Evolutionary conservation across 2,113 vertebrate species (phyloP).

Genomic region (Callipepla squamata): DNA sequence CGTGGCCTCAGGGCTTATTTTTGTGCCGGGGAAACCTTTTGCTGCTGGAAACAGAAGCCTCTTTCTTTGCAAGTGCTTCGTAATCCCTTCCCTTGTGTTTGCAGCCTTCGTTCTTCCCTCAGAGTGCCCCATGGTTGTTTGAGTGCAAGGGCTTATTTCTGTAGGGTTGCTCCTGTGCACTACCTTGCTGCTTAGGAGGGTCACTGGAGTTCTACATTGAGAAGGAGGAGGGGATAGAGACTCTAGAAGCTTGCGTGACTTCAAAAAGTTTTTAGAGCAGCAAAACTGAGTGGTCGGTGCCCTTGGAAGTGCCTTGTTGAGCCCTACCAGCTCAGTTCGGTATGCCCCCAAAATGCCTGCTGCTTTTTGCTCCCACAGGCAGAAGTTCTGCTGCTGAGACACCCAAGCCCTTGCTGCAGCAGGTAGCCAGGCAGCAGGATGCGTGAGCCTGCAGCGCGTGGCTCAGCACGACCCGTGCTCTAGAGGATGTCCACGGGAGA

Average conservation of each 20-base stretch:
- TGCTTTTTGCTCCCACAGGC: background rate
- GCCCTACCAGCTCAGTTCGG: background rate
- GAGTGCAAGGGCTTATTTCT: background rate
- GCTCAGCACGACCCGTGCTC: background rate
- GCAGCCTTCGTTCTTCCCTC: background rate
- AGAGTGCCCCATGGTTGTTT: background rate
- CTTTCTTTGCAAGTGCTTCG: background rate
- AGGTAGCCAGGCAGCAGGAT: background rate
- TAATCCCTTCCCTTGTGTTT: background rate
- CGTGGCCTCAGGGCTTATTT: fast-evolving
- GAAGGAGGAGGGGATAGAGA: background rate
- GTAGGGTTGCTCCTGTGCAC: background rate
- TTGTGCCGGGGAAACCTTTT: background rate
- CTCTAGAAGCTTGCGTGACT: background rate
- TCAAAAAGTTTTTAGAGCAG: background rate
- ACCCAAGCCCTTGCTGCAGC: background rate
- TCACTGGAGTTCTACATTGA: background rate
- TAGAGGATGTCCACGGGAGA: background rate
- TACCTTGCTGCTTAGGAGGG: background rate
- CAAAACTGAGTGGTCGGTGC: background rate
- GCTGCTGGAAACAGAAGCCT: background rate
- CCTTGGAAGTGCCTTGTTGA: background rate
- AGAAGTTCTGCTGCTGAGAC: background rate
- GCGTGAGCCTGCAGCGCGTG: fast-evolving
- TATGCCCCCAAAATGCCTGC: background rate